Evolutionary conservation across 2,888 invertebrate species (phyloP).

Genomic region (Apamea epomidion): DNA sequence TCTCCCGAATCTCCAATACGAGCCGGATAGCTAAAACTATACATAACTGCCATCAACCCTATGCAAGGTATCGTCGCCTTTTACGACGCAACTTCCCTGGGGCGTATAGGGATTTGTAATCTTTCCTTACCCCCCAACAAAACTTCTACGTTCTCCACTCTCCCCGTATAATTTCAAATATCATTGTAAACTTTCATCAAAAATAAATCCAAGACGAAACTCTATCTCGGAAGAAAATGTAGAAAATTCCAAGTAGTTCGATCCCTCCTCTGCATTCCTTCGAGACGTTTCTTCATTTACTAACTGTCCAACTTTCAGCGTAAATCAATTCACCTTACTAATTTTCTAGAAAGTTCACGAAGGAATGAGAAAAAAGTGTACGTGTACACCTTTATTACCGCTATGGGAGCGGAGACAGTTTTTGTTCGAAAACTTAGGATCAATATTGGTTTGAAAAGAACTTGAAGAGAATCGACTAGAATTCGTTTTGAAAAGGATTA

Average conservation of each 20-base stretch:
- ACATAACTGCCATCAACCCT: constrained; percentile 46
- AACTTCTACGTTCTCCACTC: constrained; percentile 43
- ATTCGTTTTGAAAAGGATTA: constrained; percentile 29
- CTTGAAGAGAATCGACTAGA: constrained; percentile 14
- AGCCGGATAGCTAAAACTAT: constrained; percentile 48
- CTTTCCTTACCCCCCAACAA: constrained; percentile 43
- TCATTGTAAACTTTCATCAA: constrained; percentile 59
- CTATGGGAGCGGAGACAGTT: constrained; percentile 64
- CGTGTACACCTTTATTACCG: constrained; percentile 66
- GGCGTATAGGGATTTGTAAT: constrained; percentile 60
- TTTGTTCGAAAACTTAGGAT: constrained; percentile 42
- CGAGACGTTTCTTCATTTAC: constrained; percentile 71
- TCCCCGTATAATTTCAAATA: constrained; percentile 55
- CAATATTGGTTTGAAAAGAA: constrained; percentile 38
- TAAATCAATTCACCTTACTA: constrained; percentile 75
- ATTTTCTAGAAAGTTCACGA: constrained; percentile 64
- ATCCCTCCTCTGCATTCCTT: constrained; percentile 53
- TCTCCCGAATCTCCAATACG: constrained; percentile 52
- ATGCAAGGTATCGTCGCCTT: constrained; percentile 55
- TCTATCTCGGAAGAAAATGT: constrained; percentile 30
- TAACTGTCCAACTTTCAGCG: constrained; percentile 75
- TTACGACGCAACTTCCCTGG: constrained; percentile 62
- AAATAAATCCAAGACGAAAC: constrained; percentile 48
- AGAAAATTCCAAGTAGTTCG: constrained; percentile 47
- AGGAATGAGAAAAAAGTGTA: constrained; percentile 65